Conservation (phyloP, 2,113 vertebrate genomes). For the Damaliscus lunatus region DNA sequence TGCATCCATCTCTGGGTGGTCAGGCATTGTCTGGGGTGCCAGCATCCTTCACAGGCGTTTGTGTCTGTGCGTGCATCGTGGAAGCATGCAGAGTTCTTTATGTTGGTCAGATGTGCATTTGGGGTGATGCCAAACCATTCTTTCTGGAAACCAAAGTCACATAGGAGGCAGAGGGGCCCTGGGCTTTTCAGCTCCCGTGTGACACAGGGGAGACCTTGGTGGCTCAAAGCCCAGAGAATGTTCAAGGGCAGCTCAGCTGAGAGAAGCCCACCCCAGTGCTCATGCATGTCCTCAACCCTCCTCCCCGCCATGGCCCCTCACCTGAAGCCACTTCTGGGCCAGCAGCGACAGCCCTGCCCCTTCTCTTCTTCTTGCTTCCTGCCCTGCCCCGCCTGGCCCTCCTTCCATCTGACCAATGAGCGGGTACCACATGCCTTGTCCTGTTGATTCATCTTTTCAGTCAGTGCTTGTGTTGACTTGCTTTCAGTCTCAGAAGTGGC, state of each 20-base stretch:
- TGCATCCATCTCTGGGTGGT: neutral
- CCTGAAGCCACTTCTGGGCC: neutral
- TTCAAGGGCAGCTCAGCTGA: neutral
- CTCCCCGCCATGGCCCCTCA: neutral
- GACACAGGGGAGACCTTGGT: neutral
- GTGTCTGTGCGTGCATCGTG: neutral
- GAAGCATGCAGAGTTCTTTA: neutral
- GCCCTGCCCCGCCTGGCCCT: neutral
- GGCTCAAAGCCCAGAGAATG: neutral
- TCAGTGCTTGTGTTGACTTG: neutral
- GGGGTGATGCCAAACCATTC: neutral
- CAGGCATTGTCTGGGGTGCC: fast-evolving
- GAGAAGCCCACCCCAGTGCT: neutral
- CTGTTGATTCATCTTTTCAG: no score
- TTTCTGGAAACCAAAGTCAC: neutral
- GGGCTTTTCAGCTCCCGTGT: neutral
- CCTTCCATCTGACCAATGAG: neutral
- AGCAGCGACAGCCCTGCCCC: neutral
- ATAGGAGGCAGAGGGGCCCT: neutral
- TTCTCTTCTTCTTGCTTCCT: neutral
- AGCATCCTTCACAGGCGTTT: neutral
- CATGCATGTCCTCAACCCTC: neutral
- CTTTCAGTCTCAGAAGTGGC: neutral
- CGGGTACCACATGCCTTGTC: neutral
- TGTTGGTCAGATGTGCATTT: neutral